These are phyloP conservation scores for Apaloderma vittatum DNA, from an alignment of 2,113 vertebrate genomes.

Conservation along the genomic window DNA sequence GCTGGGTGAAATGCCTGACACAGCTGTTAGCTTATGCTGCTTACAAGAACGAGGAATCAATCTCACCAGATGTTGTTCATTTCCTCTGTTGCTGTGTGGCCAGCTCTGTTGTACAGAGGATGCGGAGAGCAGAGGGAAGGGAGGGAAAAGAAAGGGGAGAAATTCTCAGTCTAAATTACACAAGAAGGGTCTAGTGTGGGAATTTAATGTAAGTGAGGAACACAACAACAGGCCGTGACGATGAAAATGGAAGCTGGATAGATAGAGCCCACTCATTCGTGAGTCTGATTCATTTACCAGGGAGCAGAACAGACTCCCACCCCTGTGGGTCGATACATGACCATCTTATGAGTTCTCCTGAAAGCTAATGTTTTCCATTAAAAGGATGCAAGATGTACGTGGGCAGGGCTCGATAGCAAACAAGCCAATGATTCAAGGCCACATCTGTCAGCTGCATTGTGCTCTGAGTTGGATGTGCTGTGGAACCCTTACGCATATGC, in stretches of 20 bases:
- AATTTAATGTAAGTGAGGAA: conserved; percentile 8
- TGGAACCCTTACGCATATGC: neutral
- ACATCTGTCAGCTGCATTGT: neutral
- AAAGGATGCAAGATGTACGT: neutral
- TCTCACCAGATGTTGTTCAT: conserved; percentile 69
- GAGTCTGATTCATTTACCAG: neutral
- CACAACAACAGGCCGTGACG: conserved; percentile 12
- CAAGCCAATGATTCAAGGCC: conserved; percentile 10
- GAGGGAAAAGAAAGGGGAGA: conserved; percentile 39
- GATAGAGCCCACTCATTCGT: neutral
- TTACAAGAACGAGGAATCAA: conserved; percentile 66
- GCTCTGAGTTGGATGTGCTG: neutral
- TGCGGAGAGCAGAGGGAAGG: neutral
- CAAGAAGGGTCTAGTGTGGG: conserved; percentile 64
- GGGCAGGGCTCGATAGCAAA: neutral
- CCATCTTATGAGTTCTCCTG: neutral
- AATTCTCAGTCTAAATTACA: conserved; percentile 45
- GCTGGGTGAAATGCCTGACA: conserved; percentile 69
- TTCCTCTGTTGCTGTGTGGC: conserved; percentile 79
- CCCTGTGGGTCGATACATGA: neutral
- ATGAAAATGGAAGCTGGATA: conserved; percentile 14
- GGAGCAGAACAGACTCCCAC: neutral
- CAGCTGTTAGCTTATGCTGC: conserved; percentile 60
- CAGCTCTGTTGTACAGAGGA: conserved; percentile 65
- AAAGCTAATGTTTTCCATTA: conserved; percentile 23